These are phyloP conservation scores for Platyrinchus mystaceus DNA, from an alignment of 2,797 vertebrate genomes.

Conservation along the genomic window DNA sequence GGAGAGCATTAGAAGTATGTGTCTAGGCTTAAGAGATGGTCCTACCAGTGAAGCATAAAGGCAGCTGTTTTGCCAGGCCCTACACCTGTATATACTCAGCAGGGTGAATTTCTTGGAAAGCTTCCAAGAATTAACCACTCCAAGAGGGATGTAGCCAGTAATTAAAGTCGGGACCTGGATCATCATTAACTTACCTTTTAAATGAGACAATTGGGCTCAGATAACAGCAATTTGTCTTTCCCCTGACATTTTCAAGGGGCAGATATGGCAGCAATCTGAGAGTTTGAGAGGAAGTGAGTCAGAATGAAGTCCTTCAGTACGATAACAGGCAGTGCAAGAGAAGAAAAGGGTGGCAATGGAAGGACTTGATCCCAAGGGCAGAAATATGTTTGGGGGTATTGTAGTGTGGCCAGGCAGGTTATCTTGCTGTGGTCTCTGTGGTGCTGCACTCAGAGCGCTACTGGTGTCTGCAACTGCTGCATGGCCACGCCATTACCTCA, in stretches of 20 bases:
- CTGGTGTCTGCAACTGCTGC: not conserved
- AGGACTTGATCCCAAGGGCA: not conserved
- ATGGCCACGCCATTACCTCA: not conserved
- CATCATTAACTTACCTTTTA: constrained; percentile 48
- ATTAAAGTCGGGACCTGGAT: constrained; percentile 12
- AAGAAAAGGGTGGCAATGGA: not conserved
- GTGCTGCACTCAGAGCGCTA: not conserved
- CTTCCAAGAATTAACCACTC: constrained; percentile 25
- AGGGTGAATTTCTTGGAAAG: not conserved
- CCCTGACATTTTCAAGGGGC: constrained; percentile 34
- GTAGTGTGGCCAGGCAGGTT: not conserved
- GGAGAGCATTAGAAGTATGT: not conserved
- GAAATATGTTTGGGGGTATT: not conserved
- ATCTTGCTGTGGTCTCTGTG: not conserved
- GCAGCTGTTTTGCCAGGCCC: not conserved
- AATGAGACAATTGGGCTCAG: not conserved
- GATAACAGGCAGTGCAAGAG: not conserved
- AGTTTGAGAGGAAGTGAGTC: constrained; percentile 40
- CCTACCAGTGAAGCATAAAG: not conserved
- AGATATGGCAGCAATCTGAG: constrained; percentile 53
- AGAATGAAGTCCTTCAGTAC: not conserved
- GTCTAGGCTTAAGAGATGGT: not conserved
- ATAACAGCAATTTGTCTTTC: constrained; percentile 38
- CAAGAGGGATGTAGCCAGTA: constrained; percentile 14
- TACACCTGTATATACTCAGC: not conserved